Evolutionary conservation across 2,113 vertebrate species (phyloP).

Genomic region (Amazona vittata): DNA sequence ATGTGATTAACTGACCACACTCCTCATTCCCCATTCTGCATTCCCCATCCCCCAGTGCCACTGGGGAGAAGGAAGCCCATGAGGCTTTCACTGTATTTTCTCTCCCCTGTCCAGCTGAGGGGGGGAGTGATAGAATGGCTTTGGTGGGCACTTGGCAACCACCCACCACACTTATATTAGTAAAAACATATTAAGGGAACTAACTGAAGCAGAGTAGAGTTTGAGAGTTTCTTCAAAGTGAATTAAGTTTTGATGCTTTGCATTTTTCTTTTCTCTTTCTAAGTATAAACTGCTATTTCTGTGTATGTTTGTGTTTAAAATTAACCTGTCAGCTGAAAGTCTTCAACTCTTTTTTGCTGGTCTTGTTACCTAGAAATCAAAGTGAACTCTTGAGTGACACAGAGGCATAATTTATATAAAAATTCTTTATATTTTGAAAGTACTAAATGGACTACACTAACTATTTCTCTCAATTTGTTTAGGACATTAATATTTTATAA

Average conservation of each 20-base stretch:
- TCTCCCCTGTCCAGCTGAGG: background rate
- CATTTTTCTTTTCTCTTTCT: background rate
- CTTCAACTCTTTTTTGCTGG: background rate
- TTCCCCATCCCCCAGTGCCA: background rate
- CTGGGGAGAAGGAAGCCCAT: accelerated
- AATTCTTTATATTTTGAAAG: background rate
- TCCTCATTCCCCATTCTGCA: background rate
- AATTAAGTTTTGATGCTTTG: background rate
- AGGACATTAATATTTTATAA: slow-evolving; percentile 1
- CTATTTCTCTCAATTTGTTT: background rate
- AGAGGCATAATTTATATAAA: background rate
- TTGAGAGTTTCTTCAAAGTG: background rate
- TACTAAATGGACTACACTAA: background rate
- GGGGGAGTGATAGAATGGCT: background rate
- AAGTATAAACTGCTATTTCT: background rate
- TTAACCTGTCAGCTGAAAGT: background rate
- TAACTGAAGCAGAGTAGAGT: background rate
- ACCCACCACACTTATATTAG: background rate
- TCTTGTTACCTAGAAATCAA: background rate
- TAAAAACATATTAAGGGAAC: background rate
- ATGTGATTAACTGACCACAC: background rate
- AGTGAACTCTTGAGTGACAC: background rate
- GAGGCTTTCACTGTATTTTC: background rate
- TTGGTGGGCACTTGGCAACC: background rate
- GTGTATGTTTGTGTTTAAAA: background rate